Base-by-base conservation (phyloP, 2,797 vertebrate species). In the Acipenser ruthenus region DNA sequence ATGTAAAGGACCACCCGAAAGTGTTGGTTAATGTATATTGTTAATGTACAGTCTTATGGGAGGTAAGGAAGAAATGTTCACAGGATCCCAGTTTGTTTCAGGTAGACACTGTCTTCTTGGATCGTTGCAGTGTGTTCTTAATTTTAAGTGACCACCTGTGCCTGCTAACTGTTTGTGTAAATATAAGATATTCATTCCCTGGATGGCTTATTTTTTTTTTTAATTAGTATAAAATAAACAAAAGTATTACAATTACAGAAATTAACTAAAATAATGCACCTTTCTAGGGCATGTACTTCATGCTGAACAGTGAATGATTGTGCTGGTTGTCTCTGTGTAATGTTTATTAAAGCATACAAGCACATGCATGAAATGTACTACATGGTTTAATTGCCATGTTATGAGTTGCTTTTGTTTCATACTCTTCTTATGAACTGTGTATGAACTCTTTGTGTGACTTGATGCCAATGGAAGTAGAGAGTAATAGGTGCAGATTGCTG, bases 91-190 rank as follows among this genome's bases (percentile, higher is more conserved):
- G 82, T 83, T 77, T 68, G 76, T 83, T 77, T 82, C 85, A 83
- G 85, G 85, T 75, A 78, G 86, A 81, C 82, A 82, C 83, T 82
- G 79, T 78, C 72, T 37, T 37, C 23, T 77, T 74, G 77, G 68
- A 78, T 79, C 84, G 23, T 2, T 37, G 83, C 81, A 84, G 84
- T 69, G 73, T 84, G 78, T 82, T 82, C 75, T 87, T 89, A 68
- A 79, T 84, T 87, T 82, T 78, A 91, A 90, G 88, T 91, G 88
- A 88, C 89, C 89, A 90, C 89, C 85, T 81, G 79, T 88, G 80
- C 83, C 87, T 83, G 83, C 79, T 80, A 78, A 79, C 85, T 85
- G 23, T 80, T 11, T 56, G 13, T 56, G 78, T 91, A 87, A 75
- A 88, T 82, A 85, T 88, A 83, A 86, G 85, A 89, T 86, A 89